Conservation (phyloP, 2,888 invertebrate species). For the Andrena fulva region DNA sequence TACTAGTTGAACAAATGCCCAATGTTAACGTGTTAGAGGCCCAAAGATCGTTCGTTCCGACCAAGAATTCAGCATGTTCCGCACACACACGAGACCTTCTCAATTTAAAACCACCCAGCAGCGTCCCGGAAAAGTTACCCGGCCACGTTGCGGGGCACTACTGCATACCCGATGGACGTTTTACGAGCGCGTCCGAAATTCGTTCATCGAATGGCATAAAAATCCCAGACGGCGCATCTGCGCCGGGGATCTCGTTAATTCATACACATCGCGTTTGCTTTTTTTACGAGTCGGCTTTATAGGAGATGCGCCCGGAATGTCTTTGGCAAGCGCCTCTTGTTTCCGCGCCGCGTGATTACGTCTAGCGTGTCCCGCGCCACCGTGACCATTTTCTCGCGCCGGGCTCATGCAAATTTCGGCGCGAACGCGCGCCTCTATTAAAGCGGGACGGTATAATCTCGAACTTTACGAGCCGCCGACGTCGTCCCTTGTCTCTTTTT, state of each 20-base stretch:
- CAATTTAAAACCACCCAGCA: background rate
- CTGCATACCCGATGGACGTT: background rate
- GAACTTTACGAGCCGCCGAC: conserved; percentile 65
- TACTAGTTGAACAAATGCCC: too few relatives aligned
- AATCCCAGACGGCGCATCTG: conserved; percentile 14
- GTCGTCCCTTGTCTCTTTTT: conserved; percentile 30
- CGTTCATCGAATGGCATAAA: conserved; percentile 18
- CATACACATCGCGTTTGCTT: conserved; percentile 24
- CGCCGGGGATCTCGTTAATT: conserved; percentile 35
- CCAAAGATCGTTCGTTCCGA: background rate
- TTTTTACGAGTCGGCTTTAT: conserved; percentile 41
- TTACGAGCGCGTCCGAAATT: conserved; percentile 5
- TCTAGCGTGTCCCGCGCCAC: conserved; percentile 50
- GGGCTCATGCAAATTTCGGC: conserved; percentile 61
- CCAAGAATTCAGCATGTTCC: background rate
- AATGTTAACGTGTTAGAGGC: background rate
- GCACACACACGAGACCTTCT: background rate
- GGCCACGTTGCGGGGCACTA: background rate
- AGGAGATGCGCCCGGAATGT: conserved; percentile 9
- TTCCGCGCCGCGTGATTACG: conserved; percentile 32
- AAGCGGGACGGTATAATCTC: conserved; percentile 62
- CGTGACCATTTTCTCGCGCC: conserved; percentile 55
- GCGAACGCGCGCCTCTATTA: conserved; percentile 47
- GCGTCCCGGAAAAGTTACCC: background rate
- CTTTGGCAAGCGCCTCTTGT: conserved; percentile 33